Conservation (phyloP, 2,888 invertebrate species). For the Gastracanthus pulcherrimus region DNA sequence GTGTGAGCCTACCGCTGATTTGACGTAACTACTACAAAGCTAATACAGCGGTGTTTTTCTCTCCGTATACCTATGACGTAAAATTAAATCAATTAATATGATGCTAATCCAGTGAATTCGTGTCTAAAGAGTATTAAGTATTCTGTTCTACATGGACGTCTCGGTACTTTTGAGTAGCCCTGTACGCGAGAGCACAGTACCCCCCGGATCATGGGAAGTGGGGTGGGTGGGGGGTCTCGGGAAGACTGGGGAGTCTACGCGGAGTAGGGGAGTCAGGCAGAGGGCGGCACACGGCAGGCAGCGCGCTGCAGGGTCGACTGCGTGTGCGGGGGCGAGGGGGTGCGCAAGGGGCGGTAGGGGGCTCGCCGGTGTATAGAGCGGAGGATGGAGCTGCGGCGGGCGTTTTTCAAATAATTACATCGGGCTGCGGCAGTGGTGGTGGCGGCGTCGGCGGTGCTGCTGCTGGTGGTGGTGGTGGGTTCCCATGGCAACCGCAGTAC, state of each 20-base stretch:
- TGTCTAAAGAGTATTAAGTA: no score
- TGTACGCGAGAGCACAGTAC: constrained; percentile 60
- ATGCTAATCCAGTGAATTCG: no score
- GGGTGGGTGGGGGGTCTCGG: constrained; percentile 65
- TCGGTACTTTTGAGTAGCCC: constrained; percentile 51
- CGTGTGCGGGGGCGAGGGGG: constrained; percentile 13
- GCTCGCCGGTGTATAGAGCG: constrained; percentile 63
- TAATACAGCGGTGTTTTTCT: no score
- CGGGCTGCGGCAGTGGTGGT: constrained; percentile 70
- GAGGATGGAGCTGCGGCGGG: constrained; percentile 71
- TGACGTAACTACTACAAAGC: no score
- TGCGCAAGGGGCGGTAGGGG: constrained; percentile 69
- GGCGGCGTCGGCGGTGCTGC: no score
- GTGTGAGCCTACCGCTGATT: no score
- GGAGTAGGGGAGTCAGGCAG: constrained; percentile 59
- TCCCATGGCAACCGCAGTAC: constrained; percentile 77
- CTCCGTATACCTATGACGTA: no score
- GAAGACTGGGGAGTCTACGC: constrained; percentile 52
- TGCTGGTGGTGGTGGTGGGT: constrained; percentile 73
- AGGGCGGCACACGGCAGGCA: constrained; percentile 21
- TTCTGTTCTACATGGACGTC: neutral
- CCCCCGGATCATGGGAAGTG: constrained; percentile 67
- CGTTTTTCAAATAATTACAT: constrained; percentile 79
- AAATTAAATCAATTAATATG: no score
- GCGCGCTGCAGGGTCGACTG: neutral